Percentiles rank a stretch among this genome's conserved stretches.
These are phyloP conservation scores for Cinclus mexicanus DNA, from an alignment of 2,113 vertebrate species.

Conservation along the genomic window DNA sequence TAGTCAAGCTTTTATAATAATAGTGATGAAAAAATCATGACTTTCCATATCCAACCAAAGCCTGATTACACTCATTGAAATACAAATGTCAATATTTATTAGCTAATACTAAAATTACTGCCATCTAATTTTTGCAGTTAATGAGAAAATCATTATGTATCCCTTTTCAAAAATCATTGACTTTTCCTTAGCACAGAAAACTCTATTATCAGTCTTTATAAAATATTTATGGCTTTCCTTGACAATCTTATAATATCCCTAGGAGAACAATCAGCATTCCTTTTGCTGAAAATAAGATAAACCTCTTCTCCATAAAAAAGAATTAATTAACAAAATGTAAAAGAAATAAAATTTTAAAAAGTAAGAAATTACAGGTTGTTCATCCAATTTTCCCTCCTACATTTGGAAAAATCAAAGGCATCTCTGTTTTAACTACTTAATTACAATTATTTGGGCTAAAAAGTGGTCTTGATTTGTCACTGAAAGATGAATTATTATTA, in stretches of 20 bases:
- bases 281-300: constrained; percentile 46
- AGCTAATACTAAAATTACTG: constrained; percentile 39
- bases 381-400: not conserved
- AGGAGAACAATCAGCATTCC: constrained; percentile 42
- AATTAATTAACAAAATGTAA: constrained; percentile 11
- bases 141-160: constrained; percentile 41
- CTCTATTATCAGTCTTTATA: constrained; percentile 51
- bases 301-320: constrained; percentile 2
- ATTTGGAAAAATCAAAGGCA: not conserved
- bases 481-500: not conserved
- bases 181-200: constrained; percentile 53
- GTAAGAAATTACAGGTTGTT: not conserved
- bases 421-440: not conserved
- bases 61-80: constrained; percentile 44
- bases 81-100: constrained; percentile 59
- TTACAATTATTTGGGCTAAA: not conserved
- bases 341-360: not conserved
- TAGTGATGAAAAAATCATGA: not conserved
- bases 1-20: not conserved
- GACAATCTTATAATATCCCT: constrained; percentile 39
- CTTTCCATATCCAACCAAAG: not conserved
- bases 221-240: constrained; percentile 57
- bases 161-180: constrained; percentile 43
- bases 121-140: constrained; percentile 30
- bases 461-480: not conserved